Percentiles rank a stretch among this genome's conserved stretches.
These are phyloP conservation scores for Micrasema longulum DNA, from an alignment of 1,140 invertebrate species.

Conservation along the genomic window DNA sequence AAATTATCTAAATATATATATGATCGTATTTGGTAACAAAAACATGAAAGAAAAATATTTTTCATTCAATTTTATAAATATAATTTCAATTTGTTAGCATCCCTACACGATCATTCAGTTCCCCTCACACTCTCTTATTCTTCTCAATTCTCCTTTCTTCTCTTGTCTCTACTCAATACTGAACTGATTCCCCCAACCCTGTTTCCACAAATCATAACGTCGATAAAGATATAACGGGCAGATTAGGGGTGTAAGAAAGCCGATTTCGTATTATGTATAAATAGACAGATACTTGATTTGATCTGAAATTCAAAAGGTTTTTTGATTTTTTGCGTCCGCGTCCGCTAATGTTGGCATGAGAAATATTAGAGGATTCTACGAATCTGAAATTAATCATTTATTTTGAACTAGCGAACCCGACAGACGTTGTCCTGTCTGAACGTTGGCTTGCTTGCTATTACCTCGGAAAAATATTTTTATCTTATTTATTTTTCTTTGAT, in stretches of 20 bases:
- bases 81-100: neutral
- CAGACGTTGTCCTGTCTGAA: too few relatives aligned
- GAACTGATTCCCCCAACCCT: conserved; percentile 20
- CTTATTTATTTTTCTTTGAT: too few relatives aligned
- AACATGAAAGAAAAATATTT: neutral
- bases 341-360: too few relatives aligned
- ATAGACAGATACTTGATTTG: too few relatives aligned
- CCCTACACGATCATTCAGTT: neutral
- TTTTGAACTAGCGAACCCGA: too few relatives aligned
- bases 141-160: conserved; percentile 10
- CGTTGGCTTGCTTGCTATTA: too few relatives aligned
- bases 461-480: too few relatives aligned
- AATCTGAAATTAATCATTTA: too few relatives aligned
- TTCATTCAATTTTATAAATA: neutral
- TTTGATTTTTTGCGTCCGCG: too few relatives aligned
- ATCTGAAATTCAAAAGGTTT: too few relatives aligned
- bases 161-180: conserved; percentile 7
- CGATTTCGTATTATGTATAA: too few relatives aligned
- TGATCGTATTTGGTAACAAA: neutral
- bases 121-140: neutral
- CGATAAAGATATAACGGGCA: conserved; percentile 52
- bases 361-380: too few relatives aligned
- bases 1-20: neutral
- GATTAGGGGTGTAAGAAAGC: conserved; percentile 44
- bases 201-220: conserved; percentile 48